Conservation (phyloP, 1,140 invertebrate species). For the Apis florea region DNA sequence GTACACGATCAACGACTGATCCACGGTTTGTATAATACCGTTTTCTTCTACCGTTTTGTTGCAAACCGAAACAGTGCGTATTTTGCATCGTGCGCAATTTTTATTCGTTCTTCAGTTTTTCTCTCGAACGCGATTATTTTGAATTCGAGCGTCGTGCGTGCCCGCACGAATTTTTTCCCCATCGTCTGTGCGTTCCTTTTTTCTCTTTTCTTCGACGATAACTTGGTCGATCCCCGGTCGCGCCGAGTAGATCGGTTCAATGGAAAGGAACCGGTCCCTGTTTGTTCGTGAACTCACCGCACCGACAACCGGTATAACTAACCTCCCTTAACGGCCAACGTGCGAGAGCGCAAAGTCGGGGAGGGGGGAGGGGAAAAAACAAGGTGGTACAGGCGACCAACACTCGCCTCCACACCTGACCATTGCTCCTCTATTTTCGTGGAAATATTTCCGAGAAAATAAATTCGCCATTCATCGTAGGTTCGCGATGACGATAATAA, state of each 20-base stretch:
- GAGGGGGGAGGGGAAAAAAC: too few species aligned
- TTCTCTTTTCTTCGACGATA: conserved; percentile 50
- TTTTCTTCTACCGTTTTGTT: too few species aligned
- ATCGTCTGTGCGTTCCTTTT: conserved; percentile 7
- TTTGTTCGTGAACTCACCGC: conserved; percentile 63
- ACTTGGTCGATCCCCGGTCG: conserved; percentile 40
- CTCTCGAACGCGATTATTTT: too few species aligned
- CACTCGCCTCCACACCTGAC: conserved; percentile 25
- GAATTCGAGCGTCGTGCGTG: too few species aligned
- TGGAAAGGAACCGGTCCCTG: conserved; percentile 69
- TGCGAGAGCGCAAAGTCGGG: conserved; percentile 58
- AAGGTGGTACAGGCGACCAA: conserved; percentile 31
- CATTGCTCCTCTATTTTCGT: conserved; percentile 2
- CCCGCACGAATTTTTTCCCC: conserved; percentile 50
- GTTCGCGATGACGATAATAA: too few species aligned
- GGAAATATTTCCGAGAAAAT: not conserved
- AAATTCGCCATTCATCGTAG: too few species aligned
- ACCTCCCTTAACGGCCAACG: conserved; percentile 68
- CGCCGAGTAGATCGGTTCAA: conserved; percentile 64
- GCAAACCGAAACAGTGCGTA: too few species aligned
- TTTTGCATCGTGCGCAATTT: too few species aligned
- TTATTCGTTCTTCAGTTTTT: too few species aligned
- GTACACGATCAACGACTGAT: too few species aligned
- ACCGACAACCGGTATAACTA: conserved; percentile 72
- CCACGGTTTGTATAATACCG: too few species aligned